Base-by-base conservation (phyloP, 2,113 vertebrate genomes). In the Corythornis vintsioides region DNA sequence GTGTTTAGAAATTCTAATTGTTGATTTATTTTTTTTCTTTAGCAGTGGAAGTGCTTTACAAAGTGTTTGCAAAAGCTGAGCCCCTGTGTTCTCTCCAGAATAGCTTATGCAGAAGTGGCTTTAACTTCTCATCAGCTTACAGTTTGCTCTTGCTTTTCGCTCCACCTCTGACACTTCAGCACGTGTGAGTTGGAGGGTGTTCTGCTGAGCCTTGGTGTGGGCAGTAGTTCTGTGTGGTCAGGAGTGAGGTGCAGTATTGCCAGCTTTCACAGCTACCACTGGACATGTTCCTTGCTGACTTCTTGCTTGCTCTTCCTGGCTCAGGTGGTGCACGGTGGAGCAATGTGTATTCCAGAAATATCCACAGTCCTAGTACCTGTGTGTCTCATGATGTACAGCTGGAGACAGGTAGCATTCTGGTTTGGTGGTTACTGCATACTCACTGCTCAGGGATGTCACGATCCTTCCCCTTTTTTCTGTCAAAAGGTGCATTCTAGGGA, bases 51-150 rank as follows among this genome's bases (percentile, higher is more conserved):
- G 40, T 71, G 26, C 40, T 89, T 78, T 78, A 72, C 45, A 88
- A 61, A 43, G 71, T 66, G 9, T 56, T 89, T 7, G 79, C 15
- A 42, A n/a, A 75, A 70, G 26, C 50, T 70, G 67, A 87, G 38
- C 47, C 47, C 8, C 22, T 59, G n/a, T 1, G 0, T 63, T 66
- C 21, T 76, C 45, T 89, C 42, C 52, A 61, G 40, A 69, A 55
- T n/a, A 52, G 47, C 9, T 83, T 69, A 13, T 35, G 40, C 17
- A 59, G 22, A 0, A 0, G 18, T 70, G 42, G 31, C 42, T 88
- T 92, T 42, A 82, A 89, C 53, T 92, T 95, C 18, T 85, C 79
- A 91, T 83, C 28, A 89, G 19, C 55, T 73, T 66, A 66, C 85
- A 61, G 29, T 33, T 85, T 79, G 63, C 61, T 90, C 71, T 91